phyloP scores from a whole-genome alignment of 2,113 vertebrate genomes.

The Ameiurus melas region DNA sequence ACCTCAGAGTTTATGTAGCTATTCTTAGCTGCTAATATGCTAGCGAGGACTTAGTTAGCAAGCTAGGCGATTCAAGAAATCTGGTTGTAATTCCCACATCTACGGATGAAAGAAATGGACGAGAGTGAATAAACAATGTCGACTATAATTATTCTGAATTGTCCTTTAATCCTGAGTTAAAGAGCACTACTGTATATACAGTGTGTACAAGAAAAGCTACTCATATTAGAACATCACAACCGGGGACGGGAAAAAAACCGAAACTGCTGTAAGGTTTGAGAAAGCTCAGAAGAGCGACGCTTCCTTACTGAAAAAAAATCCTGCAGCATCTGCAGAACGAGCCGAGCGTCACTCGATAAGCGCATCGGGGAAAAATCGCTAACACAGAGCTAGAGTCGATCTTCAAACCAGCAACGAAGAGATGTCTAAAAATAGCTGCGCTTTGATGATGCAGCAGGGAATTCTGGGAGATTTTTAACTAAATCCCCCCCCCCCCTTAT shows the following conservation, averaged over 20 bases:
- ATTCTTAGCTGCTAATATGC: not conserved
- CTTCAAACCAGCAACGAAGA: constrained; percentile 51
- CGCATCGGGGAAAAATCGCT: constrained; percentile 20
- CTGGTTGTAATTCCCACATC: not conserved
- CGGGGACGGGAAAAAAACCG: no score
- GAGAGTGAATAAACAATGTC: not conserved
- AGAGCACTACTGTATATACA: not conserved
- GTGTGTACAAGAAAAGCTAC: not conserved
- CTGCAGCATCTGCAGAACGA: constrained; percentile 28
- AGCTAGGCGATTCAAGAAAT: not conserved
- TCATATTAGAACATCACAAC: not conserved
- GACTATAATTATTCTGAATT: not conserved
- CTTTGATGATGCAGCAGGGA: constrained; percentile 69
- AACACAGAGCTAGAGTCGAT: constrained; percentile 47
- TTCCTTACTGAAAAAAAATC: constrained; percentile 18
- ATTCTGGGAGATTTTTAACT: constrained; percentile 58
- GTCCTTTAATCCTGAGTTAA: not conserved
- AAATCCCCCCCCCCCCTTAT: constrained; percentile 18
- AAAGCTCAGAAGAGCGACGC: not conserved
- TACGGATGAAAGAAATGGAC: not conserved
- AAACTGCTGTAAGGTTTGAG: not conserved
- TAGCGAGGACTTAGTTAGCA: not conserved
- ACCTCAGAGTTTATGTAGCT: not conserved
- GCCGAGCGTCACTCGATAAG: constrained; percentile 18
- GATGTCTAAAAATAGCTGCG: constrained; percentile 69